Evolutionary conservation across 2,888 invertebrate species (phyloP), one percentile per base, ranked within the genome.

Genomic region (Liodrosophila aerea): DNA sequence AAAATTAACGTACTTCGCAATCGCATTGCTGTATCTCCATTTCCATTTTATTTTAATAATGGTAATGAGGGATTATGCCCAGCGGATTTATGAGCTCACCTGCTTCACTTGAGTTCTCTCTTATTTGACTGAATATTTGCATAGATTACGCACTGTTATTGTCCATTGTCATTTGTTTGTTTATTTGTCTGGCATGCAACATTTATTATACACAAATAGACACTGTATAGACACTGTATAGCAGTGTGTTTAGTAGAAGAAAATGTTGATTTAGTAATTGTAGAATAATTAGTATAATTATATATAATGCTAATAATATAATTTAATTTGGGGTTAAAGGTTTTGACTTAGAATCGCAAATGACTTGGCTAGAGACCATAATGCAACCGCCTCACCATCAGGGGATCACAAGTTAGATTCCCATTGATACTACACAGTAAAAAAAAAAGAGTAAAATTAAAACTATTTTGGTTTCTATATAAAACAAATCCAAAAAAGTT

Each of bases 181-280:
- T 69, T 69, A 60, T 64, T 68, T 71, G 41, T 5, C 51, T 47
- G 34, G 15, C 52, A 49, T 69, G 36, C 40, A 71, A 64, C 64
- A 56, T 71, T 64, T 54, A 67, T 53, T 44, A 22, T 51, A 40
- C 22, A 51, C 66, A 65, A 59, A 60, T 40, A 65, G 49, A 11
- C 22, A 8, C n/a, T n/a, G n/a, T n/a, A 13, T n/a, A 12, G 51
- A 50, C 34, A 52, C 46, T 61, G 57, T 65, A 57, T 40, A 61
- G 49, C 43, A 52, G 45, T 30, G 44, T 70, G 46, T 54, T 58
- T 54, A 36, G 56, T 41, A 66, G n/a, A n/a, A n/a, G n/a, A n/a
- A n/a, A n/a, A n/a, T 57, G 63, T 67, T 50, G 29, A 41, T n/a
- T n/a, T n/a, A n/a, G n/a, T n/a, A n/a, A n/a, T n/a, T n/a, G n/a